Evolutionary conservation across 2,113 vertebrate species (phyloP).

Genomic region (Phoenicopterus ruber): DNA sequence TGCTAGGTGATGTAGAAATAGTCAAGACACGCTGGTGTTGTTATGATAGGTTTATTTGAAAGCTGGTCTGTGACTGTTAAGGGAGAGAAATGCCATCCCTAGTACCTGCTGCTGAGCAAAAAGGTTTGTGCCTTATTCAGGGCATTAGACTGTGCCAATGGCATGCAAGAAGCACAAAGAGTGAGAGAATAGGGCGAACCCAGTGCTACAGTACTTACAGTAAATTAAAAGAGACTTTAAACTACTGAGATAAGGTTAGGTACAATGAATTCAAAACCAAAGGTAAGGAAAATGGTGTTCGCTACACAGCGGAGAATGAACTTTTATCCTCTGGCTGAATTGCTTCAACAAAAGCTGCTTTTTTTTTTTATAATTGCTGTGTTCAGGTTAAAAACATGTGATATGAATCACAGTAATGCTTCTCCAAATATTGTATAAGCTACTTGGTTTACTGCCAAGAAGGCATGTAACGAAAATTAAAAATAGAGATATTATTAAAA

Average conservation of each 20-base stretch:
- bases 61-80: background rate
- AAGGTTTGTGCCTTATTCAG: background rate
- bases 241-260: background rate
- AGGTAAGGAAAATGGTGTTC: background rate
- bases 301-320: background rate
- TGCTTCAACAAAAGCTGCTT: background rate
- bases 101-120: background rate
- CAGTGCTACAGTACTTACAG: background rate
- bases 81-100: background rate
- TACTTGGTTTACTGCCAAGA: background rate
- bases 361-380: background rate
- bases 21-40: background rate
- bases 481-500: background rate
- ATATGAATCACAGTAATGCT: background rate
- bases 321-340: background rate
- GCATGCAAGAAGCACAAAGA: background rate
- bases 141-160: background rate
- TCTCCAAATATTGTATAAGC: background rate
- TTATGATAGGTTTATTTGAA: background rate
- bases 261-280: background rate
- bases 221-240: background rate
- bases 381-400: background rate
- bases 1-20: background rate
- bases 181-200: background rate
- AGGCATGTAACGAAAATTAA: background rate